A percentile compares a stretch with the other conserved stretches of the same genome.
phyloP scores from a whole-genome alignment of 2,113 vertebrate genomes.

The Turdus rufiventris region DNA sequence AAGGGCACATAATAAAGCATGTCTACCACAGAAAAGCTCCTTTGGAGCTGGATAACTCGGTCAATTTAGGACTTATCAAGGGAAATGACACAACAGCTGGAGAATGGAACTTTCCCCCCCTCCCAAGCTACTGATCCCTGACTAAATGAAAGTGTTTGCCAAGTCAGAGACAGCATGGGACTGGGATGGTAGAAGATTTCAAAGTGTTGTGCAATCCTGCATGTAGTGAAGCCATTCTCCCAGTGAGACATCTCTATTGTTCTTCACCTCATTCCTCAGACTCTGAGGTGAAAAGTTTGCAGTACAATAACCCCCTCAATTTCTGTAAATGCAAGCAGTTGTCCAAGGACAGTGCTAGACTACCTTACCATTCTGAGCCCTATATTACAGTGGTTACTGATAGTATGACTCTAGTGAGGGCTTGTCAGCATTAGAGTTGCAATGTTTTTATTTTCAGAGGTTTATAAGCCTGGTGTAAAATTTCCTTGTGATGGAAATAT shows the following conservation, averaged over 20 bases:
- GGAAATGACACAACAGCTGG: slow-evolving; percentile 80
- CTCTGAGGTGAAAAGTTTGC: slow-evolving; percentile 53
- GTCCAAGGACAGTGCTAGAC: slow-evolving; percentile 10
- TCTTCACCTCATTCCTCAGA: slow-evolving; percentile 40
- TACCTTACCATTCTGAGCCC: neutral
- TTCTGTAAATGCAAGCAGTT: slow-evolving; percentile 54
- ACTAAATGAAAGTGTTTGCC: slow-evolving; percentile 68
- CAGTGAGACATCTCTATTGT: slow-evolving; percentile 41
- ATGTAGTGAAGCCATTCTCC: slow-evolving; percentile 45
- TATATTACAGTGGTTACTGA: neutral
- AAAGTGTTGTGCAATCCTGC: slow-evolving; percentile 46
- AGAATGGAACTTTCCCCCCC: slow-evolving; percentile 22
- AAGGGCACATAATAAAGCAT: slow-evolving; percentile 74
- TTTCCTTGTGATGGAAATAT: neutral
- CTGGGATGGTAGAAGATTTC: slow-evolving; percentile 59
- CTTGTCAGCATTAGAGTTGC: neutral
- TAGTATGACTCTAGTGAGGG: neutral
- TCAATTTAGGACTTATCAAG: slow-evolving; percentile 81
- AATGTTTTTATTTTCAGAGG: neutral
- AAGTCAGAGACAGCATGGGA: slow-evolving; percentile 64
- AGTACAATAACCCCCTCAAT: slow-evolving; percentile 50
- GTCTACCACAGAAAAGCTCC: slow-evolving; percentile 68
- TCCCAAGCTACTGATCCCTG: slow-evolving; percentile 61
- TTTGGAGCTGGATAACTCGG: slow-evolving; percentile 73
- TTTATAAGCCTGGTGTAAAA: slow-evolving; percentile 6